phyloP scores from a whole-genome alignment of 1,140 invertebrate genomes.

The Steinernema khuongi region DNA sequence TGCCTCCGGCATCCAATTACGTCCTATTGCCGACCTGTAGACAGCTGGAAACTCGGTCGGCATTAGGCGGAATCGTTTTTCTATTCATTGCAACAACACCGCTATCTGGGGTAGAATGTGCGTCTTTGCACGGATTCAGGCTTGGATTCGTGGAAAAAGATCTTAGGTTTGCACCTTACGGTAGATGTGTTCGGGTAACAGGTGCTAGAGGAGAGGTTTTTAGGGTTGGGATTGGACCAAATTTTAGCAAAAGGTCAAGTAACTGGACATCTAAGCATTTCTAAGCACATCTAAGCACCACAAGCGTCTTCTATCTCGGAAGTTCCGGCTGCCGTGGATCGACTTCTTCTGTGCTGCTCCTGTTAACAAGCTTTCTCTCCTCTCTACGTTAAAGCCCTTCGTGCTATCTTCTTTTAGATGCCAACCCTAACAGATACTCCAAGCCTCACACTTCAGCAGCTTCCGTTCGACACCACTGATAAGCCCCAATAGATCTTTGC shows the following conservation, averaged over 20 bases:
- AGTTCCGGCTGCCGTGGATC: too few relatives aligned
- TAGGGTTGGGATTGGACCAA: too few relatives aligned
- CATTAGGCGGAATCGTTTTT: not conserved
- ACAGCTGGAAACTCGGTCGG: not conserved
- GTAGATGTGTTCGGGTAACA: not conserved
- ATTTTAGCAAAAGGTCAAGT: too few relatives aligned
- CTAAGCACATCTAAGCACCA: too few relatives aligned
- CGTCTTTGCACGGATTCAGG: not conserved
- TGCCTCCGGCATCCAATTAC: not conserved
- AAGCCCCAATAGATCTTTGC: not conserved
- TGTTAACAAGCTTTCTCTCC: too few relatives aligned
- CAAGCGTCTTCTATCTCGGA: too few relatives aligned
- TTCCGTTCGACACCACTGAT: not conserved
- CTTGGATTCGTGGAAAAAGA: not conserved
- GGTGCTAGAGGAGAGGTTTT: too few relatives aligned
- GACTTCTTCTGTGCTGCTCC: too few relatives aligned
- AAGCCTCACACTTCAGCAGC: not conserved
- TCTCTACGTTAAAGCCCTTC: not conserved
- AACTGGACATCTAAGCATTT: too few relatives aligned
- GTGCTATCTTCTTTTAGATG: not conserved
- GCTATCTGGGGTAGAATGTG: not conserved
- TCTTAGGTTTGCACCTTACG: not conserved
- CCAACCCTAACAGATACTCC: not conserved
- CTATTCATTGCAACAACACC: not conserved
- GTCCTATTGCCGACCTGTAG: not conserved